Evolutionary conservation across 2,113 vertebrate genomes (phyloP).

Genomic region (Lontra canadensis): DNA sequence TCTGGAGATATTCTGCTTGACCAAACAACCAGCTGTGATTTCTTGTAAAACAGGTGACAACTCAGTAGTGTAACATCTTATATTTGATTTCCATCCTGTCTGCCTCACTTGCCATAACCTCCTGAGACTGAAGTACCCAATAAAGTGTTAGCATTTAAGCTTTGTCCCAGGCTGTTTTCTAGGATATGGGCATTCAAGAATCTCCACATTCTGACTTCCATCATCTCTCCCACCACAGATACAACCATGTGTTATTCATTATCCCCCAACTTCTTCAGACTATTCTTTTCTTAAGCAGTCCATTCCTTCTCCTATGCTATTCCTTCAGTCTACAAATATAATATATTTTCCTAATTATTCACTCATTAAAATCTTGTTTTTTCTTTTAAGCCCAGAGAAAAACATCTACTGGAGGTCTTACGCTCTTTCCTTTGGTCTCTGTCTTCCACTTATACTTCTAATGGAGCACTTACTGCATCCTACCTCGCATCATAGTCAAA

Average conservation of each 20-base stretch:
- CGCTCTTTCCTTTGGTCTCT: background rate
- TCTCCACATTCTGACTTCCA: background rate
- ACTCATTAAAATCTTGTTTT: background rate
- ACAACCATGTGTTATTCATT: background rate
- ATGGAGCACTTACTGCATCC: background rate
- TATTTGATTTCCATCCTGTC: background rate
- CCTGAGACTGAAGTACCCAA: background rate
- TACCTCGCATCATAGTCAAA: background rate
- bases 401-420: background rate
- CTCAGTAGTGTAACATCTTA: background rate
- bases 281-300: background rate
- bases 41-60: constrained; percentile 37
- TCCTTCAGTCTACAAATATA: background rate
- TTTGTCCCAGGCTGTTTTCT: background rate
- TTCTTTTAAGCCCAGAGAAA: background rate
- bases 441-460: background rate
- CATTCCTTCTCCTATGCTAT: background rate
- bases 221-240: rapidly evolving
- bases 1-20: background rate
- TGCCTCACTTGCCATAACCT: background rate
- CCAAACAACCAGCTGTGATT: background rate
- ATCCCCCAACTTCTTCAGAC: background rate
- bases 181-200: background rate
- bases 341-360: background rate
- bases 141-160: background rate